These are phyloP conservation scores for Trisateles emortualis DNA, from an alignment of 2,888 invertebrate genomes.

Conservation along the genomic window DNA sequence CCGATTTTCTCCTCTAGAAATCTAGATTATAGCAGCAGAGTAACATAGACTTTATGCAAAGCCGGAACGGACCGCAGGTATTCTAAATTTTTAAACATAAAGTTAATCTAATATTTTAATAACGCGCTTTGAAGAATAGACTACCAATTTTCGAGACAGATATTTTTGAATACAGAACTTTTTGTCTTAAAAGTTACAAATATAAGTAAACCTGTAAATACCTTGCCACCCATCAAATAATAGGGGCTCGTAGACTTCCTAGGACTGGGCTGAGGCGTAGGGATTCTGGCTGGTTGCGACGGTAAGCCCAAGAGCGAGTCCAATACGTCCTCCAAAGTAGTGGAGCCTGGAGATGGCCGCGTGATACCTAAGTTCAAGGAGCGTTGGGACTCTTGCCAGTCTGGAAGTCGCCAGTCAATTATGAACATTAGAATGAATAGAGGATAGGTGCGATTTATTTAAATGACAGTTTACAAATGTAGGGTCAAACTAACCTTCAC, in stretches of 20 bases:
- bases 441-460: slow-evolving; percentile 18
- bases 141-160: too few species aligned
- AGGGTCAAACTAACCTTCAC: neutral
- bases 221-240: slow-evolving; percentile 82
- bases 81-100: too few species aligned
- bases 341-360: slow-evolving; percentile 92
- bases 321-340: slow-evolving; percentile 97
- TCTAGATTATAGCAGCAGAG: too few species aligned
- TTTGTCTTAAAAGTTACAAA: neutral
- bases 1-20: too few species aligned
- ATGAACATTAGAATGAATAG: slow-evolving; percentile 41
- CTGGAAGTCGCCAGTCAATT: slow-evolving; percentile 66
- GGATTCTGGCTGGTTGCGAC: slow-evolving; percentile 90
- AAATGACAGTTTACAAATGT: neutral
- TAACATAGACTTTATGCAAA: too few species aligned
- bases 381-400: slow-evolving; percentile 83
- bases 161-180: too few species aligned
- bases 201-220: slow-evolving; percentile 48
- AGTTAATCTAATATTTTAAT: too few species aligned
- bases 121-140: too few species aligned
- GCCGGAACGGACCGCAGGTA: too few species aligned
- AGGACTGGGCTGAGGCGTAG: slow-evolving; percentile 88
- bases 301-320: slow-evolving; percentile 96
- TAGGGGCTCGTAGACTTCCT: slow-evolving; percentile 81
- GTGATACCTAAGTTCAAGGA: slow-evolving; percentile 85